A percentile compares a stretch with the other conserved stretches of the same genome.
Evolutionary conservation across 2,888 invertebrate genomes (phyloP).

Genomic region (Dryocosmus kuriphilus): DNA sequence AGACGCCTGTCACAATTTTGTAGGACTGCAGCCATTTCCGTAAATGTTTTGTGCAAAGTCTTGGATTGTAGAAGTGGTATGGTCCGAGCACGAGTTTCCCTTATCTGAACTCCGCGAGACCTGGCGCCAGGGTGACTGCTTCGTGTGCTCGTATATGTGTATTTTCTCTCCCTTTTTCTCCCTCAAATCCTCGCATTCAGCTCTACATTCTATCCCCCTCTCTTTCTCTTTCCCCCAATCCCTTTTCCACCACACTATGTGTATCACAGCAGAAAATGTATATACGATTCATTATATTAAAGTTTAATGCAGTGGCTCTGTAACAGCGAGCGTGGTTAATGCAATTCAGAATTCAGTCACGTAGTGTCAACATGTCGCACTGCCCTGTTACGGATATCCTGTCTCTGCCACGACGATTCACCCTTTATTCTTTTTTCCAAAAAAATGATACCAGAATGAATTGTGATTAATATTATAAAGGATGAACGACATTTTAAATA

Average conservation of each 20-base stretch:
- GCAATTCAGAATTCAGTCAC: constrained; percentile 30
- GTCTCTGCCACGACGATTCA: constrained; percentile 1
- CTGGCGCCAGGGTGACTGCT: constrained; percentile 52
- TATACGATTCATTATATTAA: constrained; percentile 24
- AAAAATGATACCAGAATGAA: too few relatives aligned
- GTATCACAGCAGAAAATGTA: constrained; percentile 17
- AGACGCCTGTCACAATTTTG: background rate
- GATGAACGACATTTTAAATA: background rate
- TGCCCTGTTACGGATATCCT: constrained; percentile 22
- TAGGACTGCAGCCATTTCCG: background rate
- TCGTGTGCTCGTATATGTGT: constrained; percentile 38
- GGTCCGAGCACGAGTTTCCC: constrained; percentile 16
- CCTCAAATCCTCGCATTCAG: background rate
- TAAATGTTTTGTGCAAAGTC: background rate
- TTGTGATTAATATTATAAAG: too few relatives aligned
- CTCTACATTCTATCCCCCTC: background rate
- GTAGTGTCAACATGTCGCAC: constrained; percentile 15
- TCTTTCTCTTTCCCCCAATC: background rate
- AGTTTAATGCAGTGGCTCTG: constrained; percentile 24
- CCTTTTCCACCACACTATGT: background rate
- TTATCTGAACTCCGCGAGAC: constrained; percentile 43
- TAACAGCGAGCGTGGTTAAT: constrained; percentile 12
- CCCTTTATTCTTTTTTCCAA: background rate
- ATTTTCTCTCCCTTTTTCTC: constrained; percentile 19
- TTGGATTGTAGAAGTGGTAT: background rate